Evolutionary conservation across 1,140 invertebrate species (phyloP), one percentile per base, ranked within the genome.

Genomic region (Drosophila elegans): DNA sequence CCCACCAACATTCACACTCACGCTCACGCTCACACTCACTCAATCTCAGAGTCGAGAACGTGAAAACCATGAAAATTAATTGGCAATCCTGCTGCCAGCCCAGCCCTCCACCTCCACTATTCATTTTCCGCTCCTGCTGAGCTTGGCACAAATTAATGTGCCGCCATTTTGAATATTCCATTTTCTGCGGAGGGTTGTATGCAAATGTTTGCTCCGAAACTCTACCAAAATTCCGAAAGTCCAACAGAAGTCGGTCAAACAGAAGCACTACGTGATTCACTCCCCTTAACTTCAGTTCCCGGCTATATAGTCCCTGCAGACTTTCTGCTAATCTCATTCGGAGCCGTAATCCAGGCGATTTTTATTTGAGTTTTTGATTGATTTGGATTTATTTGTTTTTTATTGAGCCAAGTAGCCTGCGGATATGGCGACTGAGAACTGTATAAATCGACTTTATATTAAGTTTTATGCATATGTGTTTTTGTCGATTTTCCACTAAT

Each of bases 301-400:
- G 11, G 36, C 36, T 38, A 10, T 38, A 38, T 10, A 12, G 36
- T 38, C 21, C 11, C n/a, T 5, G 12, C 25, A 7, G 12, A 29
- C 12, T 27, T 44, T 48, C 16, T 71, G 54, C 41, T 63, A 74
- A 83, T 78, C 78, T 73, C 54, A 59, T 41, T 67, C 48, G 32
- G 34, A 16, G 59, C 52, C 38, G 66, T 44, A 44, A n/a, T 66
- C 39, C 32, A n/a, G 16, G 45, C 16, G 16, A 16, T 9, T 63
- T 79, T 60, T 84, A 56, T 84, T 84, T 84, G 80, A 81, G 60
- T 86, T 81, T 84, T 49, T 67, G 82, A 86, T 85, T 86, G 81
- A 85, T 80, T 85, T 42, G 74, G 13, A 34, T 41, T 45, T 67
- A 34, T 59, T 64, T 68, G 71, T 74, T 67, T 56, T 52, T 73